Evolutionary conservation across 2,888 invertebrate genomes (phyloP).

Genomic region (Metellina segmentata): DNA sequence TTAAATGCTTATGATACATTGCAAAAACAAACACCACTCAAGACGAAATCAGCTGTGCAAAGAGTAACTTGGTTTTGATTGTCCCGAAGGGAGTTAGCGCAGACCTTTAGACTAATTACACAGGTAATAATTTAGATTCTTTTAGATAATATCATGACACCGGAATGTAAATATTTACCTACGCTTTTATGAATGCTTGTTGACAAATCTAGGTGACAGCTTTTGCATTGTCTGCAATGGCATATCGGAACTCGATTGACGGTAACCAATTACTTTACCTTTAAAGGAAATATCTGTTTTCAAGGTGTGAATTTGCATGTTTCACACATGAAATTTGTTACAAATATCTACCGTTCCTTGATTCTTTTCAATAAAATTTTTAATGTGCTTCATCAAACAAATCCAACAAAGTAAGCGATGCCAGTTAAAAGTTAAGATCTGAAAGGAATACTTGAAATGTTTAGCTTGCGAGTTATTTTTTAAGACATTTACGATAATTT

Average conservation of each 20-base stretch:
- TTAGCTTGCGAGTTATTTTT: no score
- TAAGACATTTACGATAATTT: no score
- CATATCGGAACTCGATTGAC: not conserved
- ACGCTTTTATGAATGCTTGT: not conserved
- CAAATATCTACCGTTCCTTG: no score
- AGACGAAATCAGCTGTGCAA: conserved; percentile 28
- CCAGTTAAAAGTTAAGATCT: no score
- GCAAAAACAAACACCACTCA: conserved; percentile 44
- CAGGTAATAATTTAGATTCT: conserved; percentile 40
- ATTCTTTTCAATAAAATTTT: no score
- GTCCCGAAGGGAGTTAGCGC: conserved; percentile 1
- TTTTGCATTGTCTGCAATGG: not conserved
- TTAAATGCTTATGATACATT: conserved; percentile 70
- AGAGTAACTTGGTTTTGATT: conserved; percentile 43
- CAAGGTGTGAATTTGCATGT: not conserved
- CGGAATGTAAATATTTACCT: conserved; percentile 9
- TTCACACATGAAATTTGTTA: no score
- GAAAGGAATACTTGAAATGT: no score
- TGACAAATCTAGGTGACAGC: not conserved
- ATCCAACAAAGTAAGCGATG: no score
- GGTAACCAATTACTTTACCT: conserved; percentile 46
- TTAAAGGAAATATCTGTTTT: conserved; percentile 3
- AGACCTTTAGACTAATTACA: conserved; percentile 38
- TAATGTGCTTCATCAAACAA: no score
- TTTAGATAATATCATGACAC: conserved; percentile 25